phyloP scores from a whole-genome alignment of 30 jellyfish, hydroid and myxozoan species.

The Aurelia aurita complex sp. Pacific region DNA sequence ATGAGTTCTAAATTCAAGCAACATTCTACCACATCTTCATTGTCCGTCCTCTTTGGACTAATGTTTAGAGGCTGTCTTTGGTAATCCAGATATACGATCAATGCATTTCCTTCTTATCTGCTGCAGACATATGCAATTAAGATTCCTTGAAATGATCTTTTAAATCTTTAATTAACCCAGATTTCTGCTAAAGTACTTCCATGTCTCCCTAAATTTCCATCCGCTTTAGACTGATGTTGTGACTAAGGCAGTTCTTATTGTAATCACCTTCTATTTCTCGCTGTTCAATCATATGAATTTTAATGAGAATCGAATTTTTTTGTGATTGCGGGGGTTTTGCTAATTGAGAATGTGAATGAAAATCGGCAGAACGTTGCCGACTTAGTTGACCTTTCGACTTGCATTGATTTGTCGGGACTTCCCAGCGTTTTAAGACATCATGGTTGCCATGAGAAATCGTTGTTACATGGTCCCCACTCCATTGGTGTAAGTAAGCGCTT shows the following conservation, averaged over 20 bases:
- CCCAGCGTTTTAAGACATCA: no score
- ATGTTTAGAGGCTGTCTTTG: no score
- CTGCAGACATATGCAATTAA: no score
- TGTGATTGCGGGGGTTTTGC: constrained; percentile 1
- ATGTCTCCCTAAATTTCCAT: neutral
- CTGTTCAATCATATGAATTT: constrained; percentile 7
- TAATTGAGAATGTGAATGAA: neutral
- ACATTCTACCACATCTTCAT: no score
- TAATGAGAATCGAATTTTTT: constrained; percentile 3
- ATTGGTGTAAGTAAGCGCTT: no score
- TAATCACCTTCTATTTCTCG: neutral
- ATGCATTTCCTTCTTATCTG: no score
- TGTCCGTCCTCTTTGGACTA: no score
- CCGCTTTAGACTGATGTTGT: neutral
- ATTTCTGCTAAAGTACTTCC: neutral
- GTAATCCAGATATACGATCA: no score
- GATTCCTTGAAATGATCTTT: neutral
- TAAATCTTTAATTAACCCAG: neutral
- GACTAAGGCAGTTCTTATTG: constrained; percentile 22
- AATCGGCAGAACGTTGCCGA: neutral
- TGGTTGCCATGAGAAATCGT: no score
- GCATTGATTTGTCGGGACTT: no score
- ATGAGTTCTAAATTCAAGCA: no score
- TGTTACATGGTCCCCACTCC: no score
- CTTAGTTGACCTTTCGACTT: neutral